Base-by-base conservation (phyloP, 2,113 vertebrate genomes). In the Solea senegalensis region DNA sequence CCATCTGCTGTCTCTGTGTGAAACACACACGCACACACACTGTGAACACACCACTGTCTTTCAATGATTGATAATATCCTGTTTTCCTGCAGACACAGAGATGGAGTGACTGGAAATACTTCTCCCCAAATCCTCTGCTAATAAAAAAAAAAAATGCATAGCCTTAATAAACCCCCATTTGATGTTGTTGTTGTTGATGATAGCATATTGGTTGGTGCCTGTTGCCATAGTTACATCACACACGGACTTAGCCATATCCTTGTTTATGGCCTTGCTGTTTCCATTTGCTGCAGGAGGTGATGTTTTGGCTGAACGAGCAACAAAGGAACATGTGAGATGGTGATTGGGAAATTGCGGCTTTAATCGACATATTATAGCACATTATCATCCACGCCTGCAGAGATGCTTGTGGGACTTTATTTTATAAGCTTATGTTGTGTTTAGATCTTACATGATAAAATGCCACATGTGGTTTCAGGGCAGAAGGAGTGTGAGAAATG, bases 161-260 rank as follows among this genome's bases (percentile, higher is more conserved):
- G 0, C 2, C 7, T 50, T 41, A 41, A 43, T 64, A 66, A 13
- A 41, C n/a, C 72, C 14, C 55, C 28, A 14, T 45, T 64, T 43
- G 13, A 28, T 51, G 7, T 69, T 21, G 48, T 26, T 5, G 45
- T 27, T 64, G 12, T 43, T 51, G 46, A 59, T 51, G 46, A 59
- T 62, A 41, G 10, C 40, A 57, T 80, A 82, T 64, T 78, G 69
- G 41, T 71, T 68, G 28, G 63, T 60, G 54, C 21, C 76, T 67
- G 82, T 91, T 86, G 60, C 72, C 61, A 88, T 89, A 81, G 85
- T 74, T 69, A 83, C 81, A 54, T 69, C 51, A 75, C 55, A 82
- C 73, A 76, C 9, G 34, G 78, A 40, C 8, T 44, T 61, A 40
- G 44, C 50, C 13, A 58, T 77, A 16, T 71, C 43, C 64, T 52